These are phyloP conservation scores for Reticulitermes lucifugus DNA, from an alignment of 2,888 invertebrate species.

Conservation along the genomic window DNA sequence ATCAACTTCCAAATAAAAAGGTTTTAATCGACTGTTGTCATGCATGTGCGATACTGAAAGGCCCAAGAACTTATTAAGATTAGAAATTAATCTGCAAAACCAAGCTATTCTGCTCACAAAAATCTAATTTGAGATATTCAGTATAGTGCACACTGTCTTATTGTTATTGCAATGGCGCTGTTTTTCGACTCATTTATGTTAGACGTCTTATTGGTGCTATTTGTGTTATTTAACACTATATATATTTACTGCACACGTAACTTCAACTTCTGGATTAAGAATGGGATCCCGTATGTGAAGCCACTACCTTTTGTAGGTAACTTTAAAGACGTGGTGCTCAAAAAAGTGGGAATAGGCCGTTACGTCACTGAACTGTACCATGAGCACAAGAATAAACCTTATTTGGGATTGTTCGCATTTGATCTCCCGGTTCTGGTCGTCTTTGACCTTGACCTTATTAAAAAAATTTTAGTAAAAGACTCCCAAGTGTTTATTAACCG, in stretches of 20 bases:
- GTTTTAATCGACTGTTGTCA: too few species aligned
- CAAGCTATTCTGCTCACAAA: too few species aligned
- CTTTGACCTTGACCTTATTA: constrained; percentile 22
- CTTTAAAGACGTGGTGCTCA: constrained; percentile 36
- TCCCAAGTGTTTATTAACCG: constrained; percentile 27
- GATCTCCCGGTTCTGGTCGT: constrained; percentile 33
- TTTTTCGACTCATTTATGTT: not conserved
- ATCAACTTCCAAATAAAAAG: too few species aligned
- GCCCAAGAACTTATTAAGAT: too few species aligned
- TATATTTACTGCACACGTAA: constrained; percentile 43
- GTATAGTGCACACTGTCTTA: too few species aligned
- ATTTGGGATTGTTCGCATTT: constrained; percentile 34
- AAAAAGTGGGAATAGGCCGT: not conserved
- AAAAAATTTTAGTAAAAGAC: constrained; percentile 39
- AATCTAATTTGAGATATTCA: too few species aligned
- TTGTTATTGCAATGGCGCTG: not conserved
- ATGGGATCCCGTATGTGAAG: constrained; percentile 21
- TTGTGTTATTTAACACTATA: not conserved
- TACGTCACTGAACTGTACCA: constrained; percentile 28
- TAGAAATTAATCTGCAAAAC: too few species aligned
- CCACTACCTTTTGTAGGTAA: constrained; percentile 43
- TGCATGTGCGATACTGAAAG: too few species aligned
- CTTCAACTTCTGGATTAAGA: constrained; percentile 44
- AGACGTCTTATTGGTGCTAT: not conserved
- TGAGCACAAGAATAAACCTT: not conserved